Evolutionary conservation across 1,140 invertebrate genomes (phyloP), one percentile per base, ranked within the genome.

Genomic region (Brachionus paranguensis): DNA sequence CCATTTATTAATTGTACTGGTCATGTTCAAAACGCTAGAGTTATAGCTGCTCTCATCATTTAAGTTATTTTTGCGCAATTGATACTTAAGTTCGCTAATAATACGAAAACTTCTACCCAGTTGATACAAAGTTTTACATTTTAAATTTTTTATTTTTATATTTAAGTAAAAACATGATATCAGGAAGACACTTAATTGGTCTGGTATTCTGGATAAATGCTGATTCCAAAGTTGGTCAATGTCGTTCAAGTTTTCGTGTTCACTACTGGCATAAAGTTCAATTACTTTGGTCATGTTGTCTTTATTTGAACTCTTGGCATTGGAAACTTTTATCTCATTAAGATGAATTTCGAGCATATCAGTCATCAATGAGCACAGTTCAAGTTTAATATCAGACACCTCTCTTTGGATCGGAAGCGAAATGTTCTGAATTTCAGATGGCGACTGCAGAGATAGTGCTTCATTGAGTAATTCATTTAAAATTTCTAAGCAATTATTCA

Each of bases 391-490:
- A 41, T 81, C 78, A 45, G 60, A n/a, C 3, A 81, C 1, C 12
- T 60, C 78, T 45, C 78, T 11, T 47, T 81, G 78, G 20, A 81
- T 47, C 7, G 78, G 78, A 29, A 76, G 27, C n/a, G 72, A 76
- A 12, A 50, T 47, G 27, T 76, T 76, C 24, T 76, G 72, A 12
- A 76, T 27, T 50, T 76, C 72, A 76, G 20, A 24, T 20, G 72
- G 24, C 10, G 72, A 27, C 24, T 76, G 43, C 20, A 76, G n/a
- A 20, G 72, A 47, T 27, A 76, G 12, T 11, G 72, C 12, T 27
- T 76, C 72, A 37, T 24, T 76, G 7, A 76, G 47, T 11, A 76
- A 14, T 8, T 76, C 72, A 20, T 76, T 76, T 27, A 76, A 76
- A 76, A 76, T 76, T 50, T 76, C 45, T 10, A 76, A 76, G 20